Evolutionary conservation across 2,797 vertebrate genomes (phyloP).

Genomic region (Podarcis lilfordi): DNA sequence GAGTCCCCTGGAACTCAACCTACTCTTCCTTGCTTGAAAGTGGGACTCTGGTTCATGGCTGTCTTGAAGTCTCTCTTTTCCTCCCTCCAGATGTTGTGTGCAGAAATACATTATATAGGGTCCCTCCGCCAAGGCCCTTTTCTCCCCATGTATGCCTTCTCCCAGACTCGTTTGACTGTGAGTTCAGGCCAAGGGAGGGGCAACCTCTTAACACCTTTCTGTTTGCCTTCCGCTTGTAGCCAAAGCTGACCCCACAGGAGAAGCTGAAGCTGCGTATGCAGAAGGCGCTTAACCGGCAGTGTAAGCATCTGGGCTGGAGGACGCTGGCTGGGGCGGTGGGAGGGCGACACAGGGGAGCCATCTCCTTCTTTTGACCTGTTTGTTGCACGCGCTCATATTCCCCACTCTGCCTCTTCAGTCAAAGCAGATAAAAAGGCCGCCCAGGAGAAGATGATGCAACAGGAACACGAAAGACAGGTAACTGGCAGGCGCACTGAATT

Average conservation of each 20-base stretch:
- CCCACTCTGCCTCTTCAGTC: constrained; percentile 74
- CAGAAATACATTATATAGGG: not conserved
- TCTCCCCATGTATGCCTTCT: not conserved
- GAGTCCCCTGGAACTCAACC: not conserved
- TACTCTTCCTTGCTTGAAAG: not conserved
- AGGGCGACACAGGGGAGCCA: not conserved
- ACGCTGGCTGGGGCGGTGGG: not conserved
- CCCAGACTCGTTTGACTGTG: not conserved
- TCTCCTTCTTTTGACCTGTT: accelerated
- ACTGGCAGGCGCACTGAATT: accelerated
- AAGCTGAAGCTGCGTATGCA: constrained; percentile 93
- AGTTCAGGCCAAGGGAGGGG: accelerated
- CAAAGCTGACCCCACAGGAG: constrained; percentile 94
- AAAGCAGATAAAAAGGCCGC: constrained; percentile 95
- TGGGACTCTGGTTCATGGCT: not conserved
- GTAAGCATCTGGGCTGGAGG: constrained; percentile 71
- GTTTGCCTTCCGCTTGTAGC: constrained; percentile 79
- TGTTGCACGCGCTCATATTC: not conserved
- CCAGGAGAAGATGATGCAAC: constrained; percentile 92
- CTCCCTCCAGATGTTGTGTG: not conserved
- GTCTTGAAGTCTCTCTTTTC: not conserved
- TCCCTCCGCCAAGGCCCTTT: not conserved
- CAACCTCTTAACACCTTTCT: not conserved
- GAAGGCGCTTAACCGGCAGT: constrained; percentile 94
- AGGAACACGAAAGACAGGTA: constrained; percentile 92